These are phyloP conservation scores for Gallinago solitaria DNA, from an alignment of 2,797 vertebrate species.

Conservation along the genomic window DNA sequence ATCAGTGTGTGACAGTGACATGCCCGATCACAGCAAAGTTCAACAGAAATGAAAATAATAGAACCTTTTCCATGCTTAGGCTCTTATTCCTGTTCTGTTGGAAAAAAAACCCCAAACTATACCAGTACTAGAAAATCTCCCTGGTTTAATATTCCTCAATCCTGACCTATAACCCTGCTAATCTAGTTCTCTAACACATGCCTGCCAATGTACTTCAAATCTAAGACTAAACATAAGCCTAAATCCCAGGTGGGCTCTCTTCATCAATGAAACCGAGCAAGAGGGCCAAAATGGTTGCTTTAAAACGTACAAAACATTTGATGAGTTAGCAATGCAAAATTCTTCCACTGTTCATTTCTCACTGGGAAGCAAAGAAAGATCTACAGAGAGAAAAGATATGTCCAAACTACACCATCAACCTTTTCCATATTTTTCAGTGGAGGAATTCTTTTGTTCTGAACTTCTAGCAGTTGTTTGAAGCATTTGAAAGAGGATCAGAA, in stretches of 20 bases:
- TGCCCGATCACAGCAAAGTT: constrained; percentile 8
- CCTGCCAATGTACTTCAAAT: background rate
- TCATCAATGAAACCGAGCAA: background rate
- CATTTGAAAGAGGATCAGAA: background rate
- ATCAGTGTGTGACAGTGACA: constrained; percentile 9
- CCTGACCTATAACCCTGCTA: background rate
- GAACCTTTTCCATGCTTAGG: background rate
- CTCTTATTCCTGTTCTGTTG: background rate
- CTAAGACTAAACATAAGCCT: background rate
- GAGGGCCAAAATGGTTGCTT: background rate
- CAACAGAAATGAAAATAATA: background rate
- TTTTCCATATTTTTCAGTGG: background rate
- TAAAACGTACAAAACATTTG: background rate
- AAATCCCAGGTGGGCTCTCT: background rate
- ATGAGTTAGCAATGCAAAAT: background rate
- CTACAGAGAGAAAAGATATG: background rate
- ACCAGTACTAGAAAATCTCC: background rate
- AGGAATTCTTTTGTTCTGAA: background rate
- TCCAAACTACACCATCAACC: background rate
- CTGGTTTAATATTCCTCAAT: background rate
- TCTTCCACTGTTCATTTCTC: background rate
- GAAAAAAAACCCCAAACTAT: background rate
- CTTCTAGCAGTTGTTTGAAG: background rate
- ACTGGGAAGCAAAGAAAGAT: background rate
- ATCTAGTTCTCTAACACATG: background rate